phyloP scores from a whole-genome alignment of 2,797 vertebrate species.

The Crocidura indochinensis region DNA sequence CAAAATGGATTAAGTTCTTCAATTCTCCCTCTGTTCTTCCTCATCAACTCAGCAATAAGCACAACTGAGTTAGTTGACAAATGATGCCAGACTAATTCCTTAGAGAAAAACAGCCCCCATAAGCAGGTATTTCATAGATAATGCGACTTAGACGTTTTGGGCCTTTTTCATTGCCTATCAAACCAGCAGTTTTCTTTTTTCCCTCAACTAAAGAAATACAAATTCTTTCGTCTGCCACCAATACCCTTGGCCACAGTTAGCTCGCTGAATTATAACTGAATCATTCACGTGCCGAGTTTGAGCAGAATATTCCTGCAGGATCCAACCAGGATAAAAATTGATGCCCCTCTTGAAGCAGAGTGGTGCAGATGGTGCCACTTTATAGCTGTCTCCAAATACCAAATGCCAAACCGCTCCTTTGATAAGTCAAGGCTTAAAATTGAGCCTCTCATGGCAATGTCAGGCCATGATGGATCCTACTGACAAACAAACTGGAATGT shows the following conservation, averaged over 20 bases:
- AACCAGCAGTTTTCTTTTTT: background rate
- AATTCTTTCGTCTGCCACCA: conserved; percentile 71
- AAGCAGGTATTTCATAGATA: conserved; percentile 73
- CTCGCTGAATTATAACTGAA: conserved; percentile 81
- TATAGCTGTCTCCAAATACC: conserved; percentile 86
- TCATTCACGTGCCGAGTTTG: conserved; percentile 75
- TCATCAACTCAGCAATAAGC: background rate
- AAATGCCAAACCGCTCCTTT: conserved; percentile 86
- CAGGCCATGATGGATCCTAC: conserved; percentile 74
- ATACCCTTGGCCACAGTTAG: conserved; percentile 73
- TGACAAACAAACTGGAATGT: conserved; percentile 72
- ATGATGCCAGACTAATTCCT: conserved; percentile 46
- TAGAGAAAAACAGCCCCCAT: conserved; percentile 67
- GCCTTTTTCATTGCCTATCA: conserved; percentile 64
- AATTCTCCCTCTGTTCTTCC: background rate
- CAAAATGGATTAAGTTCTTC: no score
- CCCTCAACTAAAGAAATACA: conserved; percentile 78
- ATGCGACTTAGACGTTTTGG: conserved; percentile 69
- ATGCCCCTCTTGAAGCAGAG: conserved; percentile 88
- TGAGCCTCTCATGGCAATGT: conserved; percentile 75
- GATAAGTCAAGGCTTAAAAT: conserved; percentile 84
- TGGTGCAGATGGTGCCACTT: conserved; percentile 86
- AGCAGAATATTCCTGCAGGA: conserved; percentile 82
- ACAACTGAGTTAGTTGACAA: conserved; percentile 54
- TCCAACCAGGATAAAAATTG: conserved; percentile 87